Evolutionary conservation across 1,140 invertebrate species (phyloP).

Genomic region (Stegodyphus dumicola): DNA sequence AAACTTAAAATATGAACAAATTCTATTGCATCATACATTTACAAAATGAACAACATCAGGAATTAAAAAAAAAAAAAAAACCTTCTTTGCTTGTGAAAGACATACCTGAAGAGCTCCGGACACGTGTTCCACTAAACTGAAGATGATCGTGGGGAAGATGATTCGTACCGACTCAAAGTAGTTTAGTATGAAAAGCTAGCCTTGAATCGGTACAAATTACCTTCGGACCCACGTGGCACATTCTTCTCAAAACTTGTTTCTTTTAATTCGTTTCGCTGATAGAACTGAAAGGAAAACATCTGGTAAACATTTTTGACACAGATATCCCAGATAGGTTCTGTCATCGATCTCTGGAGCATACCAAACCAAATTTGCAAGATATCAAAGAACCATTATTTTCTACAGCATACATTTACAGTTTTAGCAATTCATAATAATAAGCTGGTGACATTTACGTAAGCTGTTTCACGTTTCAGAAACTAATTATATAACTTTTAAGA

Average conservation of each 20-base stretch:
- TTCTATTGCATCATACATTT: too few relatives aligned
- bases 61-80: too few relatives aligned
- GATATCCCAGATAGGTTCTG: not conserved
- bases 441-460: not conserved
- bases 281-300: not conserved
- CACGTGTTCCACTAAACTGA: not conserved
- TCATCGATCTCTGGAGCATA: not conserved
- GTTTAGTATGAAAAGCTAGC: constrained; percentile 63
- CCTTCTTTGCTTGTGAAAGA: too few relatives aligned
- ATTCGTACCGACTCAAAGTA: constrained; percentile 65
- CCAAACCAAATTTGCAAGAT: too few relatives aligned
- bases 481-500: not conserved
- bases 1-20: too few relatives aligned
- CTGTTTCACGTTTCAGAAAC: not conserved
- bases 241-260: not conserved
- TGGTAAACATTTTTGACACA: not conserved
- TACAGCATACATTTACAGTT: not conserved
- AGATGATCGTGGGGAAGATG: constrained; percentile 48
- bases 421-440: not conserved
- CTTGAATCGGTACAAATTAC: constrained; percentile 64
- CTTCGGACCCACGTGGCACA: not conserved
- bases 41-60: too few relatives aligned
- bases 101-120: too few relatives aligned
- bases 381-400: not conserved
- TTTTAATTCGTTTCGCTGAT: not conserved